Evolutionary conservation across 2,797 vertebrate species (phyloP), one percentile per base, ranked within the genome.

Genomic region (Mormyrus proboscirostris): DNA sequence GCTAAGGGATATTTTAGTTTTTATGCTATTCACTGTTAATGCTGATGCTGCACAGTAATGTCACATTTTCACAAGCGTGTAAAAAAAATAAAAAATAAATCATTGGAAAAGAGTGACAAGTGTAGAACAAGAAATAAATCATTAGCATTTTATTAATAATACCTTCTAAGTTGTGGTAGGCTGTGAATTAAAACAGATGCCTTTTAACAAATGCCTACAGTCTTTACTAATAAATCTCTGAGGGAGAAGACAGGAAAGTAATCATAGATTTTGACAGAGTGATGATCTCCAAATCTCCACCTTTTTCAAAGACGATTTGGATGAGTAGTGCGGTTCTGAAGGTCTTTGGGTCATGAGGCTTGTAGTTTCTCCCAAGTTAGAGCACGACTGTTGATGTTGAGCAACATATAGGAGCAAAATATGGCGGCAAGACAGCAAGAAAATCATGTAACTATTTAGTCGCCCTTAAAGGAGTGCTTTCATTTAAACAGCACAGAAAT

Each of bases 221-320:
- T 57, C 49, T 57, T 22, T 82, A 4, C 33, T 55, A 88, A 41
- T 41, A 14, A 19, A 51, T 51, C 22, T 29, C 51, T 33, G 8
- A 55, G 49, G 14, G 44, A 49, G 51, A 55, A 73, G 25, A 88
- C 25, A 22, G 59, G 25, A 29, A 59, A 41, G 88, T 33, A 29
- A 47, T 29, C 51, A 38, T 12, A 55, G 29, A 88, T 87, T 53
- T 57, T 76, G 88, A 12, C 76, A 88, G 41, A 73, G 59, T 88
- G 82, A 88, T 44, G 50, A 88, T 82, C 50, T 88, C 51, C 16
- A 22, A 33, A 22, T 53, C 16, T 44, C 16, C 51, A 88, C 33
- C 49, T 88, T 22, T 59, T 76, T 44, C 29, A 73, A 76, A 29
- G 47, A n/a, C 22, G 25, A 88, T 55, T 14, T 88, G n/a, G 7